A percentile compares a stretch with the other conserved stretches of the same genome.
These are phyloP conservation scores for Scaptodrosophila lebanonensis DNA, from an alignment of 1,140 invertebrate species.

Conservation along the genomic window DNA sequence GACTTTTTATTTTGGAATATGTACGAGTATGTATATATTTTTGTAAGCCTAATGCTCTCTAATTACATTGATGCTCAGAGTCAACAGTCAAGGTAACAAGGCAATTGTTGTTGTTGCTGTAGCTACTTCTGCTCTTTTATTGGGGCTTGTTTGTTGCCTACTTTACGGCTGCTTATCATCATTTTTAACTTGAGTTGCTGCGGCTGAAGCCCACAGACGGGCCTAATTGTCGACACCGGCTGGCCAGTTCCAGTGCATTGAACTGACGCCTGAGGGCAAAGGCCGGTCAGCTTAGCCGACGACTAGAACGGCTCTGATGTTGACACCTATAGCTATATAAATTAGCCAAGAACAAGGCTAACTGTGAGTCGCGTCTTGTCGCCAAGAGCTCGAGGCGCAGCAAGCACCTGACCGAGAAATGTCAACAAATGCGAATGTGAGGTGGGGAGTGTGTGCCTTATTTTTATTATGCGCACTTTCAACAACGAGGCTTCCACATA, in stretches of 20 bases:
- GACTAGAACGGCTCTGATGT: background rate
- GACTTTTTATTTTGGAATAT: slow-evolving; percentile 36
- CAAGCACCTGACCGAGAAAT: slow-evolving; percentile 15
- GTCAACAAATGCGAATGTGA: slow-evolving; percentile 4
- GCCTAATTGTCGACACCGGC: slow-evolving; percentile 60
- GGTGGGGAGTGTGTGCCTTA: background rate
- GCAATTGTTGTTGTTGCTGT: background rate
- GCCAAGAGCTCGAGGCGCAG: background rate
- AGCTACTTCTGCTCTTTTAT: slow-evolving; percentile 2
- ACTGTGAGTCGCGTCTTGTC: too few relatives aligned
- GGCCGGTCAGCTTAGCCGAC: too few relatives aligned
- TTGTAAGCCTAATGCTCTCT: slow-evolving; percentile 68
- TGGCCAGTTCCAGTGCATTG: slow-evolving; percentile 39
- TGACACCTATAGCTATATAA: slow-evolving; percentile 40
- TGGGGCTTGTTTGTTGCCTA: slow-evolving; percentile 45
- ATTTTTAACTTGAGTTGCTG: slow-evolving; percentile 24
- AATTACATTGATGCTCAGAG: slow-evolving; percentile 59
- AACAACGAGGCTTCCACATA: slow-evolving; percentile 7
- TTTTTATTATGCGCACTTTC: slow-evolving; percentile 5
- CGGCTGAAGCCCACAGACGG: slow-evolving; percentile 36
- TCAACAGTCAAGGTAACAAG: slow-evolving; percentile 24
- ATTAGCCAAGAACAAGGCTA: slow-evolving; percentile 11
- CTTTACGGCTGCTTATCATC: slow-evolving; percentile 60
- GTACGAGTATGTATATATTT: slow-evolving; percentile 15
- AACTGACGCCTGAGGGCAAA: slow-evolving; percentile 13